Base-by-base conservation (phyloP, 2,113 vertebrate species). In the Tragelaphus buxtoni region DNA sequence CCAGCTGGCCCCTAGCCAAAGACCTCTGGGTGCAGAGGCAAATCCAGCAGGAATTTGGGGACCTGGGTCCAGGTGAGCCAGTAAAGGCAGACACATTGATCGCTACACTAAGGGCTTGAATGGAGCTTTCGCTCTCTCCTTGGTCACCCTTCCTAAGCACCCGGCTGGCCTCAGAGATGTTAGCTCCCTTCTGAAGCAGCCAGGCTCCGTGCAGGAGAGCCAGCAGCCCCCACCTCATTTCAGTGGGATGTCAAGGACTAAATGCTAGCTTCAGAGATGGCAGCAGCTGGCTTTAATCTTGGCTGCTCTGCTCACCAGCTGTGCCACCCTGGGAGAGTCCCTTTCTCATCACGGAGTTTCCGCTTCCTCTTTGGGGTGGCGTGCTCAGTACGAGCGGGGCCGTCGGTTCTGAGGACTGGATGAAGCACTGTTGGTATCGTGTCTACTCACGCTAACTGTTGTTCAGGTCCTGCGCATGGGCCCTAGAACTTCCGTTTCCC, bases 291-390 rank as follows among this genome's bases (percentile, higher is more conserved):
- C 42, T 94, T 63, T 76, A 72, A 42, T 61, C 53, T 72, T 16
- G 20, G 74, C 35, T n/a, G 42, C 91, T 47, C 30, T 1, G 51
- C 72, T 91, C n/a, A n/a, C n/a, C 32, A 3, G 74, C 72, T 84
- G 14, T 49, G 39, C 35, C 55, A 60, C 63, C 58, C 60, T 49
- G 88, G 69, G 94, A 80, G 89, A 79, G 63, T 92, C 95, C 92
- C 87, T 96, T 96, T 96, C 30, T 72, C n/a, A 20, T 55, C 3
- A 45, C 51, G 9, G 77, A 45, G 82, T 56, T 91, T 95, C 96
- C 16, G 39, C 49, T 81, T 86, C 88, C 86, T 88, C 35, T 26
- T 92, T 30, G 42, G 80, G 13, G 35, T n/a, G 7, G 10, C 2
- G 7, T 1, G 3, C 69, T 81, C n/a, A 16, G 3, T 58, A 26